Percentiles rank a stretch among this genome's conserved stretches.
These are phyloP conservation scores for Tetrax tetrax DNA, from an alignment of 2,113 vertebrate species.

Conservation along the genomic window DNA sequence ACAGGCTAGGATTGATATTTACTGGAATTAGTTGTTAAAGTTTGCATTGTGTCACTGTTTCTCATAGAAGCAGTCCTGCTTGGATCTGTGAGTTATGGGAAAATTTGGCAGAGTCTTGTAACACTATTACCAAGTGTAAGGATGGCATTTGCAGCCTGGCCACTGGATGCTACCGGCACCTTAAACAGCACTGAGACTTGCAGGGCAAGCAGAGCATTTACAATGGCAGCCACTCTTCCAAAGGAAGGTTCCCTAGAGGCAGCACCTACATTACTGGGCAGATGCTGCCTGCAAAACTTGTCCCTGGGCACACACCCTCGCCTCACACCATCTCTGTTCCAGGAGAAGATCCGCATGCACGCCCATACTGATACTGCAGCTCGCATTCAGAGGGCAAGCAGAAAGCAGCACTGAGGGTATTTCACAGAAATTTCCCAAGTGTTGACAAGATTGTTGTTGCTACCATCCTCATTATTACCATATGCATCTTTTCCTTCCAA, in stretches of 20 bases:
- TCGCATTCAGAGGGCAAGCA: background rate
- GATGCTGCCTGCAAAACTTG: background rate
- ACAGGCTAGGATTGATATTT: background rate
- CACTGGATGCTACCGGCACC: background rate
- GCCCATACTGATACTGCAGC: background rate
- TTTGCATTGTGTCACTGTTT: background rate
- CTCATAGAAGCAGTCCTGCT: background rate
- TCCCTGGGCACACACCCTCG: background rate
- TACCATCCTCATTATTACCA: background rate
- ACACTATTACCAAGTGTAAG: background rate
- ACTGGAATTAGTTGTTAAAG: background rate
- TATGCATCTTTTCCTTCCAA: background rate
- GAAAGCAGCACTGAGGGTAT: background rate
- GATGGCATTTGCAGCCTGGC: background rate
- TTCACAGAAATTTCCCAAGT: background rate
- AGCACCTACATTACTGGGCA: background rate
- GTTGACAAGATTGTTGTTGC: background rate
- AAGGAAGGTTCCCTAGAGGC: background rate
- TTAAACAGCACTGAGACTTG: background rate
- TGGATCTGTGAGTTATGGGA: background rate
- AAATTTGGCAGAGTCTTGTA: background rate
- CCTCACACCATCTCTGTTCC: rapidly evolving
- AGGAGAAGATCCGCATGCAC: background rate
- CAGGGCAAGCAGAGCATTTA: background rate
- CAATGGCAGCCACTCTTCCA: background rate